phyloP scores from a whole-genome alignment of 2,797 vertebrate genomes.

The Zenarchopterus dispar region DNA sequence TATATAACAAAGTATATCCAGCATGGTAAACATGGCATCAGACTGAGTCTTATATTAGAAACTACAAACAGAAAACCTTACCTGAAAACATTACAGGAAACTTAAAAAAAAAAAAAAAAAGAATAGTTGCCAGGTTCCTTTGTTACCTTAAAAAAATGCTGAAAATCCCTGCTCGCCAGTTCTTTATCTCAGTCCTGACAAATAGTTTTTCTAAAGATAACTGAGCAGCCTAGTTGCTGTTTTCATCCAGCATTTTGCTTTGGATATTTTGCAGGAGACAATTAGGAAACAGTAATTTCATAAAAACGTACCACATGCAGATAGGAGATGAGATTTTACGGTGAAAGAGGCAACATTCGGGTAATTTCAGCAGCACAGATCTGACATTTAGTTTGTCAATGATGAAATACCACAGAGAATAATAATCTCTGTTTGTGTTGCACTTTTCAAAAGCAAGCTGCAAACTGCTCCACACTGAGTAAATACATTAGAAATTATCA shows the following conservation, averaged over 20 bases:
- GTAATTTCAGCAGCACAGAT: constrained; percentile 37
- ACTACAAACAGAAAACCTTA: too few species aligned
- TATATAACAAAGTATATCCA: too few species aligned
- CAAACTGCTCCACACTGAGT: constrained; percentile 49
- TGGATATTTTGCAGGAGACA: constrained; percentile 44
- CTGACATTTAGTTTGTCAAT: constrained; percentile 68
- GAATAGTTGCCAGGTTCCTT: constrained; percentile 11
- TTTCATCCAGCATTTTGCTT: constrained; percentile 41
- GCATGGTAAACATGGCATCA: too few species aligned
- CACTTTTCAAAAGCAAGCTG: constrained; percentile 61
- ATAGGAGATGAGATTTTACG: constrained; percentile 56
- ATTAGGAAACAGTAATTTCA: constrained; percentile 62
- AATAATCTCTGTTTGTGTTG: constrained; percentile 64
- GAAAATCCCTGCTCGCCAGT: constrained; percentile 4
- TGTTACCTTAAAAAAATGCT: constrained; percentile 17
- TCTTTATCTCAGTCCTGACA: constrained; percentile 29
- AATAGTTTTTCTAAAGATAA: constrained; percentile 27
- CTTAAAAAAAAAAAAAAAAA: constrained; percentile 18
- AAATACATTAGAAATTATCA: constrained; percentile 60
- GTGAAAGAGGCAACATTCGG: constrained; percentile 41
- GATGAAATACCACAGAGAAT: constrained; percentile 65
- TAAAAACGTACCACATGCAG: constrained; percentile 60
- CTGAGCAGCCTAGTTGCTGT: constrained; percentile 24
- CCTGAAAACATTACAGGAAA: too few species aligned
- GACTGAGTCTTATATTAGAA: too few species aligned